Conservation (phyloP, 2,113 vertebrate genomes). For the Papio anubis region DNA sequence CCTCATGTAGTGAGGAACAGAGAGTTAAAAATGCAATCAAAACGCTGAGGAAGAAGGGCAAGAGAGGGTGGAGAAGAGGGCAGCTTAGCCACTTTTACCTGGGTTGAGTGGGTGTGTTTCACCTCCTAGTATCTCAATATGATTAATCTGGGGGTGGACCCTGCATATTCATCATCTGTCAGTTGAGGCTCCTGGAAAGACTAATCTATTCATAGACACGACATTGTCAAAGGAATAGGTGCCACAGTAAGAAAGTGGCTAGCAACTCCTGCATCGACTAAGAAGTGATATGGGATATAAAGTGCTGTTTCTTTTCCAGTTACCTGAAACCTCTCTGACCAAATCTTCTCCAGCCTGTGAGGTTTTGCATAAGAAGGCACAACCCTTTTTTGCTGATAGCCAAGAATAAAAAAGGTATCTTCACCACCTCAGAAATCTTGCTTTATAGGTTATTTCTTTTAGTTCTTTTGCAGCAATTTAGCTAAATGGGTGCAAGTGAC, state of each 20-base stretch:
- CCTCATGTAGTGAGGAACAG: background rate
- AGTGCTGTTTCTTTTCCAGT: background rate
- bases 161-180: background rate
- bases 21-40: background rate
- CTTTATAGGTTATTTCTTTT: too few species aligned
- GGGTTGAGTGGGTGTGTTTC: background rate
- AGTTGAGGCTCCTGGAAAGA: background rate
- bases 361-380: background rate
- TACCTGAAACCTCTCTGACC: background rate
- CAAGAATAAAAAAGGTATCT: background rate
- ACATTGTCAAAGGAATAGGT: background rate
- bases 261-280: background rate
- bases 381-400: background rate
- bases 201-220: background rate
- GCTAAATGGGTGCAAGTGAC: background rate
- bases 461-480: background rate
- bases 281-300: background rate
- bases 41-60: background rate
- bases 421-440: background rate
- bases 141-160: background rate
- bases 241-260: background rate
- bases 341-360: background rate
- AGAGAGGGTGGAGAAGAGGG: background rate
- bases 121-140: background rate
- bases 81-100: background rate